A percentile compares a stretch with the other conserved stretches of the same genome.
Conservation (phyloP, 2,797 vertebrate genomes). For the Karalla daura region DNA sequence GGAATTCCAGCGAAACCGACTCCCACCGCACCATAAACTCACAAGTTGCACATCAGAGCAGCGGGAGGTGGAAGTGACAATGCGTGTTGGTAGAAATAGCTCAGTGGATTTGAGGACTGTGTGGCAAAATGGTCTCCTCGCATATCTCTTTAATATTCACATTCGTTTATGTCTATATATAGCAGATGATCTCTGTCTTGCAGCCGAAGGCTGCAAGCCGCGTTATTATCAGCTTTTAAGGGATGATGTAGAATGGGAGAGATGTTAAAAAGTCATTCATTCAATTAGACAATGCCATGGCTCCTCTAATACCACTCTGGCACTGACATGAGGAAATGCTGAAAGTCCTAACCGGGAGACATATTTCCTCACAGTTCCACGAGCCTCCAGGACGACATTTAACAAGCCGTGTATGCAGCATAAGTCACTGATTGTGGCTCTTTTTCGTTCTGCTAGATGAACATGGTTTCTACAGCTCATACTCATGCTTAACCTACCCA, state of each 20-base stretch:
- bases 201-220: conserved; percentile 19
- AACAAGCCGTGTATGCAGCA: conserved; percentile 5
- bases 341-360: conserved; percentile 16
- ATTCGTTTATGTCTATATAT: neutral
- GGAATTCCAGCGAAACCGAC: neutral
- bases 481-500: conserved; percentile 4
- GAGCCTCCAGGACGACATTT: conserved; percentile 12
- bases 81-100: conserved; percentile 2
- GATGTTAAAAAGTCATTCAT: conserved; percentile 56
- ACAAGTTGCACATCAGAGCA: conserved; percentile 22
- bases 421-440: conserved; percentile 14
- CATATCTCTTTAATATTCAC: conserved; percentile 34
- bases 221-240: conserved; percentile 51
- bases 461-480: too few species aligned
- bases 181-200: conserved; percentile 9
- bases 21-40: conserved; percentile 9
- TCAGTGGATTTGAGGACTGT: neutral
- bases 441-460: conserved; percentile 1
- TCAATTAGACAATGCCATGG: conserved; percentile 45
- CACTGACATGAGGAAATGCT: conserved; percentile 16
- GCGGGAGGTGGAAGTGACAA: conserved; percentile 6
- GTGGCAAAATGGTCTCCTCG: neutral
- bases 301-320: conserved; percentile 38
- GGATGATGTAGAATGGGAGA: conserved; percentile 5
- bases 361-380: conserved; percentile 13